Percentiles rank a stretch among this genome's conserved stretches.
These are phyloP conservation scores for Stenodema calcarata DNA, from an alignment of 2,888 invertebrate genomes.

Conservation along the genomic window DNA sequence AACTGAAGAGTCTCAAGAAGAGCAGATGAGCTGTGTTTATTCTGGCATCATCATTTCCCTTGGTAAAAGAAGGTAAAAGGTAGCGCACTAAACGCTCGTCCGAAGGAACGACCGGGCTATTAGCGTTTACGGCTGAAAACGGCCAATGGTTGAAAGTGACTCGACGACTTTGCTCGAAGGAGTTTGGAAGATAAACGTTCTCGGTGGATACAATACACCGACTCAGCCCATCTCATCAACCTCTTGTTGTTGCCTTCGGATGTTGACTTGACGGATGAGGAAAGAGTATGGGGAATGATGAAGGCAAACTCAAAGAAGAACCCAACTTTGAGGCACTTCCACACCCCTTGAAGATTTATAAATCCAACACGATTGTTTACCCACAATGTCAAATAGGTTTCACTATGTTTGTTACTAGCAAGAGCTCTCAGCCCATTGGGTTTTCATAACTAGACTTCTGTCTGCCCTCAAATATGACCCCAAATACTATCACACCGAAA, in stretches of 20 bases:
- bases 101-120: background rate
- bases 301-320: background rate
- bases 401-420: too few relatives aligned
- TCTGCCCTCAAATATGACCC: too few relatives aligned
- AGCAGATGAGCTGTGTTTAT: conserved; percentile 11
- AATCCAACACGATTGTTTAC: too few relatives aligned
- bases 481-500: too few relatives aligned
- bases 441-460: too few relatives aligned
- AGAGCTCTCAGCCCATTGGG: too few relatives aligned
- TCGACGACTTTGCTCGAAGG: background rate
- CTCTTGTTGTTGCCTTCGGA: background rate
- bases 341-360: too few relatives aligned
- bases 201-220: background rate
- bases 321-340: too few relatives aligned
- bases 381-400: too few relatives aligned
- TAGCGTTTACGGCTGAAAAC: background rate
- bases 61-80: background rate
- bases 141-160: conserved; percentile 15
- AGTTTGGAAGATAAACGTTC: background rate
- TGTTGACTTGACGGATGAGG: background rate
- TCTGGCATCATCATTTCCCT: conserved; percentile 23
- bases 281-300: background rate
- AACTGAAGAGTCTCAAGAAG: background rate
- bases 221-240: background rate
- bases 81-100: background rate